phyloP scores from a whole-genome alignment of 2,113 vertebrate species.

The Neopipo cinnamomea region DNA sequence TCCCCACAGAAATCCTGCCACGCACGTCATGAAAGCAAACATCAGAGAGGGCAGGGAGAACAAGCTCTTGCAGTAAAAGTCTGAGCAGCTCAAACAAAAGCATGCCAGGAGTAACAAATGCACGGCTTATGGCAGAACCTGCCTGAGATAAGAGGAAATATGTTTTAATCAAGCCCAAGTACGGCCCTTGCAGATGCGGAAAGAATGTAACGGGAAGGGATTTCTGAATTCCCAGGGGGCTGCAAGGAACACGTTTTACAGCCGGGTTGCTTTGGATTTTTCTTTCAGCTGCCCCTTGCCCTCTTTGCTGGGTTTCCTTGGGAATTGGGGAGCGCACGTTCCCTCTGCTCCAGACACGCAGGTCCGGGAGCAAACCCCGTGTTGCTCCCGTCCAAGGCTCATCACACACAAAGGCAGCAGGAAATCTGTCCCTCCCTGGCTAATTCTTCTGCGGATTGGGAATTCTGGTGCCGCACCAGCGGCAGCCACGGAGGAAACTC shows the following conservation, averaged over 20 bases:
- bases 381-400: accelerated
- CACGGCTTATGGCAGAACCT: conserved; percentile 34
- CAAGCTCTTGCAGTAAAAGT: background rate
- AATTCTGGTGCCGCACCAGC: background rate
- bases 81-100: background rate
- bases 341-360: background rate
- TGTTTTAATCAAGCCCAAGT: conserved; percentile 45
- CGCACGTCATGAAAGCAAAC: accelerated
- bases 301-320: background rate
- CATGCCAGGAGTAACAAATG: conserved; percentile 13
- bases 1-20: background rate
- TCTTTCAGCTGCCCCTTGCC: background rate
- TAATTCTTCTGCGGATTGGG: background rate
- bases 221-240: conserved; percentile 36
- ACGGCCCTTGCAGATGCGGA: conserved; percentile 21
- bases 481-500: background rate
- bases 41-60: background rate
- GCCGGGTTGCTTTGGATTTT: background rate
- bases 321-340: background rate
- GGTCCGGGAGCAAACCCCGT: background rate
- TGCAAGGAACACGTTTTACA: background rate
- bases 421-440: background rate
- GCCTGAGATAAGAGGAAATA: conserved; percentile 37
- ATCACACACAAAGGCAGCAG: background rate
- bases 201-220: conserved; percentile 52